phyloP scores from a whole-genome alignment of 2,797 vertebrate genomes.

The Lagorchestes hirsutus region DNA sequence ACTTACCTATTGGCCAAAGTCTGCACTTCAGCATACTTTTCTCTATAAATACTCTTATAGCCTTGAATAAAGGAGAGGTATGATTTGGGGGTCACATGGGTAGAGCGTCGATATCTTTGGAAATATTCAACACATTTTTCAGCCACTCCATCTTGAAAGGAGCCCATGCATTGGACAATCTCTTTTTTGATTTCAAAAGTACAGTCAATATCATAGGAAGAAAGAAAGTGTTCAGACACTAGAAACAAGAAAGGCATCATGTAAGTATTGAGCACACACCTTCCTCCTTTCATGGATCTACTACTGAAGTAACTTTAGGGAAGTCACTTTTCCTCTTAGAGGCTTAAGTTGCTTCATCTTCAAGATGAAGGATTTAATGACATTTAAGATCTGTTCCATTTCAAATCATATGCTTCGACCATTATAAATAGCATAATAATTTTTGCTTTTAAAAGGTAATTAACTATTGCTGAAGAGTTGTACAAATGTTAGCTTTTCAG shows the following conservation, averaged over 20 bases:
- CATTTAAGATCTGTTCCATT: neutral
- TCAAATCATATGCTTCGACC: neutral
- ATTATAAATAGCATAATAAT: neutral
- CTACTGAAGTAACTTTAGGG: neutral
- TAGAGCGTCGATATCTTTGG: constrained; percentile 93
- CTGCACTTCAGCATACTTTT: constrained; percentile 92
- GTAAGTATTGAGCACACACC: neutral
- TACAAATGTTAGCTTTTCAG: neutral
- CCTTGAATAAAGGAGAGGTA: constrained; percentile 97
- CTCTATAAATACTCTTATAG: constrained; percentile 94
- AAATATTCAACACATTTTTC: constrained; percentile 97
- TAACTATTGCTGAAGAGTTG: constrained; percentile 6
- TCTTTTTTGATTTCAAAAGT: constrained; percentile 90
- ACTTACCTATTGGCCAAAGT: constrained; percentile 92
- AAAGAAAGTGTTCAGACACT: constrained; percentile 97
- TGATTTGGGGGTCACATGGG: constrained; percentile 97
- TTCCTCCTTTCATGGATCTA: neutral
- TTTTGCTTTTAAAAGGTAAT: neutral
- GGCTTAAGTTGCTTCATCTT: neutral
- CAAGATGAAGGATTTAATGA: neutral
- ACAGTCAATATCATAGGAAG: constrained; percentile 93
- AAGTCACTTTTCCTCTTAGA: neutral
- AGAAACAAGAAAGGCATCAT: constrained; percentile 20
- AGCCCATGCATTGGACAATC: constrained; percentile 97
- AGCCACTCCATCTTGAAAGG: constrained; percentile 96